Base-by-base conservation (phyloP, 37 sponge, comb jelly and placozoan genomes). In the Eunapius fragilis region DNA sequence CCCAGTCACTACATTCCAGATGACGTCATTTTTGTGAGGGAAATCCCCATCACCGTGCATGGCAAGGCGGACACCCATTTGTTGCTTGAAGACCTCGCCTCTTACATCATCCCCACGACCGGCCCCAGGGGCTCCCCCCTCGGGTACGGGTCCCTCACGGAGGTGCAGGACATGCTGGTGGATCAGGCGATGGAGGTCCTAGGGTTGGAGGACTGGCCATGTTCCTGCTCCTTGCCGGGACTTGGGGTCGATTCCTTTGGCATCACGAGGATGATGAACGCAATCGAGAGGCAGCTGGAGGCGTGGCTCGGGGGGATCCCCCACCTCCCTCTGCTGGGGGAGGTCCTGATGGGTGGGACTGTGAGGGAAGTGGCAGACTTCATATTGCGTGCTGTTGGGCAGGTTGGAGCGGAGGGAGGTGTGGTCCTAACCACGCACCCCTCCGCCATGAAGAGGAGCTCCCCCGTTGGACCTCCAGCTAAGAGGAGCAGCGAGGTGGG, bases 191-290 rank as follows among this genome's bases (percentile, higher is more conserved):
- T 5, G 22, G 78, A 78, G 25, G 68, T 85, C 24, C 76, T 76
- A 5, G 82, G 81, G 0, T 68, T 83, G 30, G 24, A n/a, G 10
- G 26, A 31, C 28, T 76, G 82, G 69, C 72, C 86, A 2, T 25
- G 17, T 11, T 37, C 69, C 38, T 32, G 35, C 70, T 67, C 74
- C 27, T 68, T 91, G 11, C 23, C 26, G 17, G 74, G 78, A 3
- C 70, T 85, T 3, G 93, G 93, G 14, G 86, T 48, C 5, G 47
- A 80, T 45, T 92, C 93, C 9, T 92, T 92, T 73, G 93, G 89
- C 25, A 35, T 92, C 3, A 86, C 88, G 17, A 25, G 89, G 48
- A 24, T 92, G 25, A 50, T 80, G 33, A 82, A 78, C 75, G 68
- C 67, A 14, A 13, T 87, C 7, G 75, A 80, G 30, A 36, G 7